Base-by-base conservation (phyloP, 2,113 vertebrate genomes). In the Astur gentilis region DNA sequence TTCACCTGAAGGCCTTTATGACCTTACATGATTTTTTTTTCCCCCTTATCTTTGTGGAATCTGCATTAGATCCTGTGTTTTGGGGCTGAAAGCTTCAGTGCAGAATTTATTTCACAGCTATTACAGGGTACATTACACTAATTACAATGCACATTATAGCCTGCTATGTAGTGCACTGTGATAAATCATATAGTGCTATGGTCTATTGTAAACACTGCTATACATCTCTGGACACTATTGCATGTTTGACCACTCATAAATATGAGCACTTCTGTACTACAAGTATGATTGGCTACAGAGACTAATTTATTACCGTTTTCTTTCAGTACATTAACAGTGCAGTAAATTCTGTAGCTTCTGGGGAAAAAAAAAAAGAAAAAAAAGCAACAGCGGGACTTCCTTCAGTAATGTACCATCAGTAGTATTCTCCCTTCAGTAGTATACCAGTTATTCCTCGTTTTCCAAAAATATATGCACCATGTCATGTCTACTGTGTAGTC, bases 201-300 rank as follows among this genome's bases (percentile, higher is more conserved):
- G 79, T 5, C 76, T 86, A 70, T 12, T 71, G 88, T 92, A 79
- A 97, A 91, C 67, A 91, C 9, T 40, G 40, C 80, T 72, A 95
- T 90, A 92, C 89, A 92, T 91, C 94, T 94, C 76, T 87, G 93
- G 86, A 92, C 87, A 91, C 69, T 16, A 13, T 1, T 91, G 72
- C 47, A 89, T 22, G 91, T 92, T 84, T 82, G 94, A 83, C 91
- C 81, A 92, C 70, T 55, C 78, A 89, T 82, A 97, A 97, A 94
- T 80, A 94, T 1, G 23, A 69, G 44, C 36, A 40, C 79, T 95
- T 82, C 77, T 69, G 57, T 57, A 72, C 5, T 69, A 82, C 81
- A 61, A 79, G 60, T 67, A 52, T 31, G 49, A 91, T 38, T 96
- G 36, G 86, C 87, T 67, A 49, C 61, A 84, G 73, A 49, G 69